Base-by-base conservation (phyloP, 2,888 invertebrate genomes). In the Tanypteryx hageni region DNA sequence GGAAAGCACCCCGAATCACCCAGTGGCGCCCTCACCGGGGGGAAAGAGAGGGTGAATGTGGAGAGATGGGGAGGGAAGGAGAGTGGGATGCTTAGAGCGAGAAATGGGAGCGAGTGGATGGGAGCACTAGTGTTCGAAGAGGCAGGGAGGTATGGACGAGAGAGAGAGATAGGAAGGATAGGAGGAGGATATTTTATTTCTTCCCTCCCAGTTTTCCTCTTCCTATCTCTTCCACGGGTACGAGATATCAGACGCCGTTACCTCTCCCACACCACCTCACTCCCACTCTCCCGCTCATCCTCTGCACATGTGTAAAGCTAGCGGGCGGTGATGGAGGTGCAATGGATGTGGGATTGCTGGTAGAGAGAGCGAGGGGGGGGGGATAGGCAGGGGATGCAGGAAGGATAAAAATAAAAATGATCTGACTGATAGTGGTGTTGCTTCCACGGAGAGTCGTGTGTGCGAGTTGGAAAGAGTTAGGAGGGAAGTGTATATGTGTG, bases 1-100 rank as follows among this genome's bases (percentile, higher is more conserved):
- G 89, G 89, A 89, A 89, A 89, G 89, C 89, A 89, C 31, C 89
- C 64, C 86, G 86, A 61, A 61, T 61, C 86, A 61, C 86, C 86
- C 86, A 86, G 86, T 86, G 61, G 86, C 59, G 86, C 61, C 86
- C 86, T 86, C 61, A 14, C 31, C 31, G 86, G 86, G 5, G 83
- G 56, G 18, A 18, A 44, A 44, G 44, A 44, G 44, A 44, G 44
- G 44, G 44, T 44, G 44, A 5, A 44, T 44, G 44, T 44, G 5
- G 44, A 44, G 44, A 44, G 44, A 44, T 1, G 5, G 44, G 5
- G 44, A 44, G 44, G 5, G 44, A 5, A 44, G 44, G 44, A 44
- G 44, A 44, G 44, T 44, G 44, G 44, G 44, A 44, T 44, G 44
- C 44, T 44, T 44, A 44, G 44, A 44, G 44, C 44, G 44, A 5